Conservation (phyloP, 2,797 vertebrate genomes). For the Selene dorsalis region DNA sequence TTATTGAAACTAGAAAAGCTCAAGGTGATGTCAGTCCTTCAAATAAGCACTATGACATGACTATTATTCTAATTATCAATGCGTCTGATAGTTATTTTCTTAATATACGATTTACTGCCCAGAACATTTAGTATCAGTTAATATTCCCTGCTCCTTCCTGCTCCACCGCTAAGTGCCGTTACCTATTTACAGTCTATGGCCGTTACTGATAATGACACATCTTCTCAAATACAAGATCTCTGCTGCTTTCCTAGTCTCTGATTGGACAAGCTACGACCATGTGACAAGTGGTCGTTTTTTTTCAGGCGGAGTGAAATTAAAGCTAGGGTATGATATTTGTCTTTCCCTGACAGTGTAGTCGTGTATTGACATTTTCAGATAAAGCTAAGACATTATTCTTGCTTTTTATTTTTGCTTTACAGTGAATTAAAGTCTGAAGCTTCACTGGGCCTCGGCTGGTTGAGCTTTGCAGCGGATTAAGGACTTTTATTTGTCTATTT, state of each 20-base stretch:
- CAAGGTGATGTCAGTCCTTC: too few species aligned
- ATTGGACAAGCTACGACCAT: constrained; percentile 55
- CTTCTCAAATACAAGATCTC: constrained; percentile 22
- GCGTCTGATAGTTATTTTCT: too few species aligned
- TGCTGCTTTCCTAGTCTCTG: constrained; percentile 3
- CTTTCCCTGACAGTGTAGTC: background rate
- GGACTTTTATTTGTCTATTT: constrained; percentile 28
- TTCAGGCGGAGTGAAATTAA: constrained; percentile 47
- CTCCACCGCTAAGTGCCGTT: too few species aligned
- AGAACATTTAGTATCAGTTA: too few species aligned
- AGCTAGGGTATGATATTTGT: constrained; percentile 39
- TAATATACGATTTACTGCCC: too few species aligned
- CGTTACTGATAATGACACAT: constrained; percentile 30
- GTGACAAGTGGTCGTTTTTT: constrained; percentile 37
- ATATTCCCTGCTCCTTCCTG: too few species aligned
- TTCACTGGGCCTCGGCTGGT: background rate
- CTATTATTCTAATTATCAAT: too few species aligned
- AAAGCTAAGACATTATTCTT: background rate
- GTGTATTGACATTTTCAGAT: background rate
- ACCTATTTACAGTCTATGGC: too few species aligned
- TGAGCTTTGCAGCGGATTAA: constrained; percentile 16
- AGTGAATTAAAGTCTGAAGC: background rate
- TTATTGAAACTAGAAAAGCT: too few species aligned
- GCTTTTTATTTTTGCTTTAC: background rate
- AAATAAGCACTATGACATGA: too few species aligned